Evolutionary conservation across 2,113 vertebrate species (phyloP).

Genomic region (Geococcyx californianus): DNA sequence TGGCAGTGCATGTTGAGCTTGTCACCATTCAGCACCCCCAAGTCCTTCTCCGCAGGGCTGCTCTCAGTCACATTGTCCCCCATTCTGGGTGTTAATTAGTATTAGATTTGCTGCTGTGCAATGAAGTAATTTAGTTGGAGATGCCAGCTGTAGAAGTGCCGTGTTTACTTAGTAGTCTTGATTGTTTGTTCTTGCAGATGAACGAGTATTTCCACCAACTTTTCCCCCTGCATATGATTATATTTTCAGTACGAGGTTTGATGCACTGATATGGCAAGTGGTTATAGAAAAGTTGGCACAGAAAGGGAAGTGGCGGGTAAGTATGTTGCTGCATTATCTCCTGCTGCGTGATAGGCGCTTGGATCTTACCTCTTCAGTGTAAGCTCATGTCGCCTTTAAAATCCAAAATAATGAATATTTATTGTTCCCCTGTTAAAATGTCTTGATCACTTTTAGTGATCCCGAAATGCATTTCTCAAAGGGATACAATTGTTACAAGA

Average conservation of each 20-base stretch:
- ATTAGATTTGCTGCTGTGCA: background rate
- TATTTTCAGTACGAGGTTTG: slow-evolving; percentile 55
- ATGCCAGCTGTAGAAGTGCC: background rate
- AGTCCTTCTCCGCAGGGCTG: no score
- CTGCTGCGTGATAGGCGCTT: fast-evolving
- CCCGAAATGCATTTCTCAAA: background rate
- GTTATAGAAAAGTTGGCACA: slow-evolving; percentile 77
- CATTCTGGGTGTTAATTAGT: background rate
- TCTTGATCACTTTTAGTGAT: background rate
- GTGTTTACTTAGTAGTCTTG: background rate
- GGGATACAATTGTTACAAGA: background rate
- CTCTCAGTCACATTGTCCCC: no score
- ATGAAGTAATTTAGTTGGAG: background rate
- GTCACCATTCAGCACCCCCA: no score
- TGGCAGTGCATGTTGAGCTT: no score
- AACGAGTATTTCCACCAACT: slow-evolving; percentile 3
- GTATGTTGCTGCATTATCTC: background rate
- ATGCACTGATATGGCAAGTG: slow-evolving; percentile 67
- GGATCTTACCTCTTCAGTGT: background rate
- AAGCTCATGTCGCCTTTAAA: background rate
- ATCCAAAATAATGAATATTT: background rate
- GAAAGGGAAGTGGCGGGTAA: slow-evolving; percentile 76
- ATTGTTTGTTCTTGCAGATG: slow-evolving; percentile 44
- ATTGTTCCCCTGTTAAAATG: background rate
- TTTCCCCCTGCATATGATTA: slow-evolving; percentile 45